Evolutionary conservation across 1,140 invertebrate genomes (phyloP).

Genomic region (Aplysia californica): DNA sequence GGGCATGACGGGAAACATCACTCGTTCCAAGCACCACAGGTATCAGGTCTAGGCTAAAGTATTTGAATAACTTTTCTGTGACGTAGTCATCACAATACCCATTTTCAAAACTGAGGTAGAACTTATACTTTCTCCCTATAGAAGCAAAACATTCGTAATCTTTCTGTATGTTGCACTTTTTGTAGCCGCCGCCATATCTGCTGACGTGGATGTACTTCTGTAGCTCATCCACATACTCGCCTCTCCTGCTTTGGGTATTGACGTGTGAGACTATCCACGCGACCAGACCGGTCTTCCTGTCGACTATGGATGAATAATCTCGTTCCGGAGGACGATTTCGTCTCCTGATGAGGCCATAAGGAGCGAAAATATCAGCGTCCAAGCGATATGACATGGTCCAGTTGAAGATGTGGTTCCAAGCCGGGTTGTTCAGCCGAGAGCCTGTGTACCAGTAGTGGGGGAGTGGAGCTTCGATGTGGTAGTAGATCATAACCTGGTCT

Average conservation of each 20-base stretch:
- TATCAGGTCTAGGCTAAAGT: constrained; percentile 86
- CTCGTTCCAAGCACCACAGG: constrained; percentile 91
- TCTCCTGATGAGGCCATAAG: constrained; percentile 76
- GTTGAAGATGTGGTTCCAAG: constrained; percentile 74
- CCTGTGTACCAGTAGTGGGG: background rate
- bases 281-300: constrained; percentile 52
- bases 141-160: constrained; percentile 87
- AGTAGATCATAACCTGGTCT: background rate
- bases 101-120: constrained; percentile 90
- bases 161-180: constrained; percentile 71
- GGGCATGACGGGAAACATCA: constrained; percentile 89
- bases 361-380: constrained; percentile 94
- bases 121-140: constrained; percentile 95
- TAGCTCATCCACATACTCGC: constrained; percentile 72
- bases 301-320: constrained; percentile 60
- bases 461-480: background rate
- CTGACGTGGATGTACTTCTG: constrained; percentile 72
- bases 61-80: constrained; percentile 71
- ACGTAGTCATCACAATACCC: constrained; percentile 70
- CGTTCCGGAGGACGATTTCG: background rate
- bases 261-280: constrained; percentile 73
- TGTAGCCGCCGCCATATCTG: constrained; percentile 74
- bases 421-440: background rate
- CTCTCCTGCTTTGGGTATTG: constrained; percentile 68
- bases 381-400: constrained; percentile 91